These are phyloP conservation scores for Cephus cinctus DNA, from an alignment of 1,140 invertebrate genomes.

Conservation along the genomic window DNA sequence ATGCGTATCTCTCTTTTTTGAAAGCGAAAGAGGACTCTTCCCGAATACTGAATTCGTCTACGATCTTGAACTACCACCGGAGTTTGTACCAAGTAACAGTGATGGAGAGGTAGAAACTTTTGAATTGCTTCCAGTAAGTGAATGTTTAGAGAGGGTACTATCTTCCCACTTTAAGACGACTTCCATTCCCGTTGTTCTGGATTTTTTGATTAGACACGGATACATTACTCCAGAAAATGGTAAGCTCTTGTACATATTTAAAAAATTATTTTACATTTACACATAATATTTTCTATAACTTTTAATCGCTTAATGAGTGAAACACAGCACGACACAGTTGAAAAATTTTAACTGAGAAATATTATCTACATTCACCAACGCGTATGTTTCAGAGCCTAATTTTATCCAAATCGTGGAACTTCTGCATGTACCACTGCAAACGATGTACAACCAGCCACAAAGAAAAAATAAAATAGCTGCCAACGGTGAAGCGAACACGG, in stretches of 20 bases:
- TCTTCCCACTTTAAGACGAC: slow-evolving; percentile 89
- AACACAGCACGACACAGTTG: not conserved
- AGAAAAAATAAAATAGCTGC: slow-evolving; percentile 50
- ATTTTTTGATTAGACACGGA: slow-evolving; percentile 90
- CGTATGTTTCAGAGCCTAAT: slow-evolving; percentile 68
- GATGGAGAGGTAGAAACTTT: slow-evolving; percentile 93
- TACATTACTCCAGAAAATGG: slow-evolving; percentile 86
- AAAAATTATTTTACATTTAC: slow-evolving; percentile 6
- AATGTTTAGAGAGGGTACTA: slow-evolving; percentile 77
- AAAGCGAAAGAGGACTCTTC: slow-evolving; percentile 88
- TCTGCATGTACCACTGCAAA: slow-evolving; percentile 82
- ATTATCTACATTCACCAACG: slow-evolving; percentile 1
- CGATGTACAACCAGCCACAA: slow-evolving; percentile 61
- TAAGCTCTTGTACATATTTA: slow-evolving; percentile 49
- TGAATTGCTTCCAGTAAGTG: slow-evolving; percentile 77
- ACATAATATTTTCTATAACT: not conserved
- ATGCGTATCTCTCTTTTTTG: slow-evolving; percentile 88
- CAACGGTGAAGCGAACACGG: slow-evolving; percentile 49
- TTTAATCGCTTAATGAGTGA: not conserved
- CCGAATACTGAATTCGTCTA: slow-evolving; percentile 95
- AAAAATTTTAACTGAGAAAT: not conserved
- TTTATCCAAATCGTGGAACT: slow-evolving; percentile 82
- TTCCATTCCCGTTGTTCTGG: slow-evolving; percentile 83
- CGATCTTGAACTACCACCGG: slow-evolving; percentile 85
- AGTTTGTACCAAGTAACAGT: slow-evolving; percentile 85